Base-by-base conservation (phyloP, 1,140 invertebrate species). In the Calliphora vicina region DNA sequence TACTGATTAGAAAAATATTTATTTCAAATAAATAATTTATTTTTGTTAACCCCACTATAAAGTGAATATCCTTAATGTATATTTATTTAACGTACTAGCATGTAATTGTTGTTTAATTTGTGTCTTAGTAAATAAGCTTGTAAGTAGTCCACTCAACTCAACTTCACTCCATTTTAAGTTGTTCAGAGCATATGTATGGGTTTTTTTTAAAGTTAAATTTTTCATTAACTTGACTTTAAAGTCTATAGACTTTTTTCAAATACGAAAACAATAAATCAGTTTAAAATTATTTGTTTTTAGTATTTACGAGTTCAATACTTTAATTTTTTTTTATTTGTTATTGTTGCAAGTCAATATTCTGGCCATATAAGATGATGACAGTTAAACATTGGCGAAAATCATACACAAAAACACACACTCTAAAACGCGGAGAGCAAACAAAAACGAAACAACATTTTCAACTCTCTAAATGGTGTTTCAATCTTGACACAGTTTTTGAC, bases 401-500 rank as follows among this genome's bases (percentile, higher is more conserved):
- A 6, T n/a, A n/a, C n/a, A n/a, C 12, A 50, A 50, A 50, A 50
- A 50, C 45, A 50, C 12, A 12, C 12, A 50, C 12, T 43, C 12
- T 43, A 50, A 50, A 50, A 50, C 35, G 35, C 35, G 6, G 35
- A 35, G 35, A 35, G 35, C 35, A 35, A 35, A 50, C 17, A 50
- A 50, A 50, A 50, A n/a, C 35, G 12, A 50, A 50, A 50, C 45
- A 50, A 50, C 45, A 50, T 50, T 13, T 50, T 50, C 45, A 50
- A 50, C 45, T 50, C 45, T 50, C 61, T 67, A 67, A 67, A 67
- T 67, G 61, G 61, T 25, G 61, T 67, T 67, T 25, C n/a, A 67
- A 67, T 67, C 61, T 67, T 67, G 61, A 67, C 61, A 67, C 12
- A 67, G 61, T 67, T 67, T 67, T 67, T 67, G 4, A 6, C n/a